phyloP scores from a whole-genome alignment of 2,888 invertebrate genomes.

The Alviniconcha strummeri region DNA sequence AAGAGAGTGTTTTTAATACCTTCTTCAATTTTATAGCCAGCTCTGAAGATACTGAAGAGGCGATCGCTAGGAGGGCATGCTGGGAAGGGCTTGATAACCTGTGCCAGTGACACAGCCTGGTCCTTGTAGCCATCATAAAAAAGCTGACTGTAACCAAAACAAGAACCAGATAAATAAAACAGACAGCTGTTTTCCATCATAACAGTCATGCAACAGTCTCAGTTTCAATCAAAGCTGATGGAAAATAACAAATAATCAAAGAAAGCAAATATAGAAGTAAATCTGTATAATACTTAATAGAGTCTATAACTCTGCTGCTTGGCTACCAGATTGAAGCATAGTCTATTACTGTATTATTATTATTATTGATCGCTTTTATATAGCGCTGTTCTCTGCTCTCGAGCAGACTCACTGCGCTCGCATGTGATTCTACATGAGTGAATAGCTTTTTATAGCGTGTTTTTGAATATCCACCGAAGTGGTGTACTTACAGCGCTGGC shows the following conservation, averaged over 20 bases:
- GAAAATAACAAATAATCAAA: background rate
- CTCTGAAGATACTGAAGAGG: constrained; percentile 87
- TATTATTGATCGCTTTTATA: no score
- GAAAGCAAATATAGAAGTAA: background rate
- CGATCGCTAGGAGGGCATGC: constrained; percentile 97
- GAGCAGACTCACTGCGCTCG: no score
- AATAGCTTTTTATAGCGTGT: no score
- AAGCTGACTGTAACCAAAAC: constrained; percentile 83
- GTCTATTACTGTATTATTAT: no score
- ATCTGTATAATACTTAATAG: background rate
- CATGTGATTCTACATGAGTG: no score
- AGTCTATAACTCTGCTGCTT: no score
- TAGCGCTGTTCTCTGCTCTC: no score
- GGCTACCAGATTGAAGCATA: no score
- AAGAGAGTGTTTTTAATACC: constrained; percentile 42
- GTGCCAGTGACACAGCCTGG: constrained; percentile 89
- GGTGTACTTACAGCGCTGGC: no score
- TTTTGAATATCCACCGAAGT: no score
- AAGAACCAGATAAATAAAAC: no score
- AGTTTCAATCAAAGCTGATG: no score
- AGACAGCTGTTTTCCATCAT: background rate
- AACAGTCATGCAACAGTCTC: background rate
- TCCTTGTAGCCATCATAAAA: constrained; percentile 97
- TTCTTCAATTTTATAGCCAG: constrained; percentile 90
- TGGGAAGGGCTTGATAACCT: constrained; percentile 91